Evolutionary conservation across 2,888 invertebrate genomes (phyloP).

Genomic region (Agrochola litura): DNA sequence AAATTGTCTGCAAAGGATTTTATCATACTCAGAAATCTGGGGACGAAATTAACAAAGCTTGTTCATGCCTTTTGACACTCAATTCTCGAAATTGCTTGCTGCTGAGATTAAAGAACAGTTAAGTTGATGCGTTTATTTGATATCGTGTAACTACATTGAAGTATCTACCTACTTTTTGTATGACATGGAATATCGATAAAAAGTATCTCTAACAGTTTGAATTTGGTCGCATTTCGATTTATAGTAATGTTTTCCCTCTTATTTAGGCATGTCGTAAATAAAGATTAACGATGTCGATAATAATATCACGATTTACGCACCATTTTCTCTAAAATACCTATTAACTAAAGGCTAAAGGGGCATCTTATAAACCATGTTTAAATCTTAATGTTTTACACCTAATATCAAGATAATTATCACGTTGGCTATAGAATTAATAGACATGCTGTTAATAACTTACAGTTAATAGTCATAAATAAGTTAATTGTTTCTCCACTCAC

Average conservation of each 20-base stretch:
- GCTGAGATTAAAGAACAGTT: constrained; percentile 38
- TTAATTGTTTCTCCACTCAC: neutral
- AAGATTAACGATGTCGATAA: constrained; percentile 11
- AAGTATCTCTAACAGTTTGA: neutral
- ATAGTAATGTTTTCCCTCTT: neutral
- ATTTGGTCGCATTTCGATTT: constrained; percentile 23
- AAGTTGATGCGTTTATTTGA: constrained; percentile 36
- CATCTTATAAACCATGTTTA: neutral
- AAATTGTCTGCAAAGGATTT: constrained; percentile 82
- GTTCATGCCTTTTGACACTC: constrained; percentile 50
- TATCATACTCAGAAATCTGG: constrained; percentile 69
- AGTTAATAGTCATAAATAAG: neutral
- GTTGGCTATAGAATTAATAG: constrained; percentile 6
- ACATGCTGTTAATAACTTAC: neutral
- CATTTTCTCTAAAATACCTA: constrained; percentile 21
- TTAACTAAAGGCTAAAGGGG: neutral
- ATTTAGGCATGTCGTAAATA: constrained; percentile 18
- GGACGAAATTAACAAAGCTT: constrained; percentile 66
- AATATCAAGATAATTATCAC: constrained; percentile 6
- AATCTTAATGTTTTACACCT: constrained; percentile 14
- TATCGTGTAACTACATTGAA: constrained; percentile 12
- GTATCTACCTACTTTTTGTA: constrained; percentile 25
- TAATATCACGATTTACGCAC: constrained; percentile 7
- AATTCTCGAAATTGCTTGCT: constrained; percentile 42
- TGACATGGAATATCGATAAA: constrained; percentile 18